Conservation (phyloP, 2,888 invertebrate genomes). For the Druceiella hillmani region DNA sequence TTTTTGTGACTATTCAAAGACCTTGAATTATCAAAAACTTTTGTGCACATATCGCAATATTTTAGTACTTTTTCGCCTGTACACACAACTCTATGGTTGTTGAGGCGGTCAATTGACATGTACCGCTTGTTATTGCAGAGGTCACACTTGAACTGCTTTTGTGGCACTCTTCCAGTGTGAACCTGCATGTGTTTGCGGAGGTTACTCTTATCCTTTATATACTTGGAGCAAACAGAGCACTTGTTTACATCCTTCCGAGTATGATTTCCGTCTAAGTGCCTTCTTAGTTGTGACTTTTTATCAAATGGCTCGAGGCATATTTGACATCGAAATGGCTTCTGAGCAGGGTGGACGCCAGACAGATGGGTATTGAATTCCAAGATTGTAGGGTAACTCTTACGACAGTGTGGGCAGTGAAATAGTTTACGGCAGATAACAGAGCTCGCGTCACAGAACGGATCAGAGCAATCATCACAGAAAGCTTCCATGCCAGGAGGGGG, state of each 20-base stretch:
- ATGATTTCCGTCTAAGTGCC: constrained; percentile 48
- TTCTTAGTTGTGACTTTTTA: constrained; percentile 46
- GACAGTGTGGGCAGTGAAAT: constrained; percentile 51
- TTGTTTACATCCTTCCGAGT: constrained; percentile 51
- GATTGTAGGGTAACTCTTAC: constrained; percentile 50
- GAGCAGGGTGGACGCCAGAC: constrained; percentile 49
- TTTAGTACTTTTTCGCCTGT: constrained; percentile 49
- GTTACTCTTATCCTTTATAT: constrained; percentile 52
- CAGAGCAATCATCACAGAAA: constrained; percentile 51
- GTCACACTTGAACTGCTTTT: constrained; percentile 52
- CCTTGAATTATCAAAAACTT: constrained; percentile 51
- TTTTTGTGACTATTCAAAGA: constrained; percentile 51
- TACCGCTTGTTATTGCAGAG: constrained; percentile 50
- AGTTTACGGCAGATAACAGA: constrained; percentile 43
- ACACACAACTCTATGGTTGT: constrained; percentile 50
- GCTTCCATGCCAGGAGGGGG: constrained; percentile 39
- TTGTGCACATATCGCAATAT: constrained; percentile 52
- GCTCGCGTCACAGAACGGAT: constrained; percentile 50
- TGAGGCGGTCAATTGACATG: constrained; percentile 49
- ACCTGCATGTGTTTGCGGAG: constrained; percentile 52
- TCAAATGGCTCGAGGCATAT: constrained; percentile 50
- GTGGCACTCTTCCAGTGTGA: constrained; percentile 49
- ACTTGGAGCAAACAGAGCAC: constrained; percentile 51
- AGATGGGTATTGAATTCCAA: constrained; percentile 50
- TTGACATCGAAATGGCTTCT: constrained; percentile 51